A percentile compares a stretch with the other conserved stretches of the same genome.
phyloP scores from a whole-genome alignment of 2,113 vertebrate genomes.

The Lamprotornis superbus region DNA sequence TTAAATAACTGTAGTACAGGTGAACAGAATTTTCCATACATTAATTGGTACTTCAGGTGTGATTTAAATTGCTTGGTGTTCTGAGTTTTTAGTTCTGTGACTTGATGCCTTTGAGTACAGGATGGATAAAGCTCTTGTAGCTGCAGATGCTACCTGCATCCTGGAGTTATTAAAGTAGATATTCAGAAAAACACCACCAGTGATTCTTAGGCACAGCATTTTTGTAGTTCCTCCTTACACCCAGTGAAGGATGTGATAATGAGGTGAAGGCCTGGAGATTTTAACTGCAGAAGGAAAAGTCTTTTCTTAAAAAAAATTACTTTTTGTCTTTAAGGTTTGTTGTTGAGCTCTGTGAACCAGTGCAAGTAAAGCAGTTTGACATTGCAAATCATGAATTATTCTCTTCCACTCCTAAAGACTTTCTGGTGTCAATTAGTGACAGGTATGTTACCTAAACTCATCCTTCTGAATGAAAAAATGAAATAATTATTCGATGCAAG shows the following conservation, averaged over 20 bases:
- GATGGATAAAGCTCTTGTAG: neutral
- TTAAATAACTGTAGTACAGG: neutral
- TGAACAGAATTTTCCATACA: neutral
- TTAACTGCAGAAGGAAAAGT: neutral
- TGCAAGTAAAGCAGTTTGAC: conserved; percentile 98
- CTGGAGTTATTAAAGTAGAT: neutral
- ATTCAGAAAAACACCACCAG: neutral
- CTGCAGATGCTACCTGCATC: neutral
- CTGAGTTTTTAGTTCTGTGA: neutral
- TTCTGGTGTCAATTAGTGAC: conserved; percentile 97
- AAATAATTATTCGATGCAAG: neutral
- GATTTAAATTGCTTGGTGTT: neutral
- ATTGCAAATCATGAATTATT: conserved; percentile 98
- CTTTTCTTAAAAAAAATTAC: neutral
- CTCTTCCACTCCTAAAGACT: conserved; percentile 97
- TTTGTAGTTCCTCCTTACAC: neutral
- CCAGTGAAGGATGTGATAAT: neutral
- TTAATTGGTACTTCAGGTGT: neutral
- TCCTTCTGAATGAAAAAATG: neutral
- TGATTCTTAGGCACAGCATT: neutral
- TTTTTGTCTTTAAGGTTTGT: conserved; percentile 87
- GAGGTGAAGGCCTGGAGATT: neutral
- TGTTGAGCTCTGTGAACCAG: conserved; percentile 97
- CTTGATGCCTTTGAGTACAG: neutral
- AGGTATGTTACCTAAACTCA: conserved; percentile 76